Conservation (phyloP, 2,797 vertebrate species). For the Lateolabrax maculatus region DNA sequence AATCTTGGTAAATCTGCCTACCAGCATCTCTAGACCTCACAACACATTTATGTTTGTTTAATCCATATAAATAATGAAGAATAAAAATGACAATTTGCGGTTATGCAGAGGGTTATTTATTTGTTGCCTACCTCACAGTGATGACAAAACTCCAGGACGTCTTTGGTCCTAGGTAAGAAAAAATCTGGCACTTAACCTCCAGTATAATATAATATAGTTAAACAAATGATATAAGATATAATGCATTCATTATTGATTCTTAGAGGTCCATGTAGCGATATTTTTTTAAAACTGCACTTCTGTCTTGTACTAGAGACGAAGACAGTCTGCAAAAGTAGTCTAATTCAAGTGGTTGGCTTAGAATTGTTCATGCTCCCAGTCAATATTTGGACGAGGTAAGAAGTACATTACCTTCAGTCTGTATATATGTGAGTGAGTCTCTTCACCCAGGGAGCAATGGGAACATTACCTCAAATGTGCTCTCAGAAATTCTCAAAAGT, state of each 20-base stretch:
- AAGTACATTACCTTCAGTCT: slow-evolving; percentile 24
- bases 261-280: background rate
- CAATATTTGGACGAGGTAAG: slow-evolving; percentile 46
- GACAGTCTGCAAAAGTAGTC: background rate
- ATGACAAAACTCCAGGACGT: slow-evolving; percentile 2
- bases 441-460: background rate
- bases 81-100: background rate
- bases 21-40: background rate
- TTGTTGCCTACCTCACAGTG: background rate
- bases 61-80: background rate
- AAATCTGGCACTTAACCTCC: background rate
- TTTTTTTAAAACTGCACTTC: background rate
- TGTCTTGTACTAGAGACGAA: background rate
- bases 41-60: background rate
- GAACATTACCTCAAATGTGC: slow-evolving; percentile 35
- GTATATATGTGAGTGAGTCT: slow-evolving; percentile 25
- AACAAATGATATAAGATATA: slow-evolving; percentile 4
- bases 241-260: background rate
- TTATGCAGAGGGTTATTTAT: background rate
- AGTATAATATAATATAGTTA: background rate
- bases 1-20: background rate
- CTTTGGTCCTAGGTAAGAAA: background rate
- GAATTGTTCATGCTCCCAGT: slow-evolving; percentile 39
- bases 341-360: slow-evolving; percentile 20
- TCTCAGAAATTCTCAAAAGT: slow-evolving; percentile 34